Percentiles rank a stretch among this genome's conserved stretches.
These are phyloP conservation scores for Pelusios castaneus DNA, from an alignment of 2,113 vertebrate genomes.

Conservation along the genomic window DNA sequence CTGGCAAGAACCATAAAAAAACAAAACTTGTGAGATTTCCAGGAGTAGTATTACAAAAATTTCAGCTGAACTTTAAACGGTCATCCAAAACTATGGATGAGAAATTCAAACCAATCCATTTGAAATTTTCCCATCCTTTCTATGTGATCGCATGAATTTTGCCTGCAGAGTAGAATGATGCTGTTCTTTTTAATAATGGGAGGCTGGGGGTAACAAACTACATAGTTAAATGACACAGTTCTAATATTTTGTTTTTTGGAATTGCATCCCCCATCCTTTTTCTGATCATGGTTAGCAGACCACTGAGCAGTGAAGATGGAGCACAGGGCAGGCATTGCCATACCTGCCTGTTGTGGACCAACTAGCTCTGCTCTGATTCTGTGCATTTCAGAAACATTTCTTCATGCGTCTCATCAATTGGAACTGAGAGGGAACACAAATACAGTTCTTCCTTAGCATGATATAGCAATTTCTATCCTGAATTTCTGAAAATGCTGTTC, in stretches of 20 bases:
- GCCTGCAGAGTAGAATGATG: neutral
- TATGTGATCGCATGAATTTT: neutral
- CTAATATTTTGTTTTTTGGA: neutral
- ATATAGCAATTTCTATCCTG: neutral
- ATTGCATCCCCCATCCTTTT: neutral
- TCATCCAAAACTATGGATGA: neutral
- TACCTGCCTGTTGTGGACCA: neutral
- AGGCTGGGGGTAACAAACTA: neutral
- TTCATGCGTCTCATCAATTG: neutral
- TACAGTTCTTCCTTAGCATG: neutral
- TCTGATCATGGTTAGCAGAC: neutral
- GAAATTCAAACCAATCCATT: neutral
- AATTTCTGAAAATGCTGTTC: neutral
- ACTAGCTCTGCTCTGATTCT: neutral
- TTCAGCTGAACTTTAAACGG: neutral
- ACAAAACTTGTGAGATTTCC: neutral
- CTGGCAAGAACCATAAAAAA: too few relatives aligned
- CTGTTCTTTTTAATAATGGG: neutral
- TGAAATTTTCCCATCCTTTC: neutral
- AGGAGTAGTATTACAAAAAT: neutral
- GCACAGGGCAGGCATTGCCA: neutral
- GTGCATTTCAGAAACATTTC: neutral
- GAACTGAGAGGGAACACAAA: neutral
- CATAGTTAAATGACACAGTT: neutral
- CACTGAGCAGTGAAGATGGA: neutral